Conservation (phyloP, 2,797 vertebrate genomes). For the Epinephelus coioides region DNA sequence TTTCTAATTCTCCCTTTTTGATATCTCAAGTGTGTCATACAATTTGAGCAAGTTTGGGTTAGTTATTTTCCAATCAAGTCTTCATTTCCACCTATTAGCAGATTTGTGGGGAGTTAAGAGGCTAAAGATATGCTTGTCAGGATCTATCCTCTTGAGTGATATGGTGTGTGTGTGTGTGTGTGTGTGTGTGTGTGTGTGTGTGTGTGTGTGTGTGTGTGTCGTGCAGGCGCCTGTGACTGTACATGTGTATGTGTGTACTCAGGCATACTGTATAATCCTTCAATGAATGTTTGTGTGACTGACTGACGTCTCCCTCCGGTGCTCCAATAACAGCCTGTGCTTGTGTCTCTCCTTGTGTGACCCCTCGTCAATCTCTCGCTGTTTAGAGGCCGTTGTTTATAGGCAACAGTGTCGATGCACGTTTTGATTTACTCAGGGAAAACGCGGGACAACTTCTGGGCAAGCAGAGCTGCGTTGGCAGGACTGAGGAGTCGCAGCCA, state of each 20-base stretch:
- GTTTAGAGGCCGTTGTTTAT: slow-evolving; percentile 23
- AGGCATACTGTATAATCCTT: slow-evolving; percentile 58
- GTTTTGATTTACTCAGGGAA: slow-evolving; percentile 11
- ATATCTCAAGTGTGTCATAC: slow-evolving; percentile 51
- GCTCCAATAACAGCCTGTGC: slow-evolving; percentile 50
- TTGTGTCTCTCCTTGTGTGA: slow-evolving; percentile 46
- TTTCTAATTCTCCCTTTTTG: slow-evolving; percentile 40
- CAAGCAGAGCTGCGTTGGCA: neutral
- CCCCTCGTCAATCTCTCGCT: slow-evolving; percentile 28
- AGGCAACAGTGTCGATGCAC: slow-evolving; percentile 4
- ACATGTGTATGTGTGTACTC: slow-evolving; percentile 44
- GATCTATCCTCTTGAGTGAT: slow-evolving; percentile 75
- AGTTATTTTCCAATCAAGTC: slow-evolving; percentile 72
- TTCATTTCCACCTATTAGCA: slow-evolving; percentile 75
- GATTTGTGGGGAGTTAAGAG: slow-evolving; percentile 66
- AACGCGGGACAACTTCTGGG: slow-evolving; percentile 3
- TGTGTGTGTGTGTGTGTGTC: slow-evolving; percentile 13
- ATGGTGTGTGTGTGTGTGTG: slow-evolving; percentile 22
- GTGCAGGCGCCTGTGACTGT: slow-evolving; percentile 45
- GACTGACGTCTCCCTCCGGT: slow-evolving; percentile 45
- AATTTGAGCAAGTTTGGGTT: slow-evolving; percentile 59
- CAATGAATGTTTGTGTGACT: slow-evolving; percentile 49
- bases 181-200: slow-evolving; percentile 1
- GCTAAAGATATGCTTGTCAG: slow-evolving; percentile 75
- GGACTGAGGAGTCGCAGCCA: neutral